Evolutionary conservation across 1,140 invertebrate genomes (phyloP).

Genomic region (Eulimnadia texana): DNA sequence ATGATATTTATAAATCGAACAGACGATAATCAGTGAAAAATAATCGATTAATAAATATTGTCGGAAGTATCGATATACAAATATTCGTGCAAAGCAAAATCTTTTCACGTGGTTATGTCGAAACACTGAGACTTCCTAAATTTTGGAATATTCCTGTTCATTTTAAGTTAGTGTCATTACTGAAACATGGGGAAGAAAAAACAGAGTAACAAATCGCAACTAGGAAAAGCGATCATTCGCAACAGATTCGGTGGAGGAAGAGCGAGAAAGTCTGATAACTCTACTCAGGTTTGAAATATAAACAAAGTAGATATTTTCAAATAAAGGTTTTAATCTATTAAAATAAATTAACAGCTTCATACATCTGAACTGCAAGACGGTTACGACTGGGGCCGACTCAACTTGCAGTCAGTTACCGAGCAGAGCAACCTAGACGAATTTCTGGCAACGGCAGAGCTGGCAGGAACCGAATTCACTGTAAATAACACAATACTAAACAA

Average conservation of each 20-base stretch:
- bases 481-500: conserved; percentile 12
- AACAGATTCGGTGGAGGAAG: conserved; percentile 48
- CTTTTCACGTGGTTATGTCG: no score
- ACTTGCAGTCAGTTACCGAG: conserved; percentile 87
- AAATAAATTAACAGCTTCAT: conserved; percentile 46
- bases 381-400: conserved; percentile 73
- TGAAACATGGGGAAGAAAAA: background rate
- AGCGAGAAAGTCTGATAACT: conserved; percentile 19
- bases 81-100: no score
- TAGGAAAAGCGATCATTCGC: conserved; percentile 59
- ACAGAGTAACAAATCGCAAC: conserved; percentile 18
- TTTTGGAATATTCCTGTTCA: no score
- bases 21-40: no score
- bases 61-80: no score
- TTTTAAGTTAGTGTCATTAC: no score
- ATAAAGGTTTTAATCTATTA: conserved; percentile 14
- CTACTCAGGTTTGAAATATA: conserved; percentile 11
- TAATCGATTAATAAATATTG: no score
- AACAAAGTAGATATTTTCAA: conserved; percentile 5
- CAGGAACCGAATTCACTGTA: conserved; percentile 73
- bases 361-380: conserved; percentile 77
- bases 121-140: no score
- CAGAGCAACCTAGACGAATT: conserved; percentile 93
- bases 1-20: no score
- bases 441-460: conserved; percentile 79